Percentiles rank a stretch among this genome's conserved stretches.
Conservation (phyloP, 2,113 vertebrate genomes). For the Macrotus californicus region DNA sequence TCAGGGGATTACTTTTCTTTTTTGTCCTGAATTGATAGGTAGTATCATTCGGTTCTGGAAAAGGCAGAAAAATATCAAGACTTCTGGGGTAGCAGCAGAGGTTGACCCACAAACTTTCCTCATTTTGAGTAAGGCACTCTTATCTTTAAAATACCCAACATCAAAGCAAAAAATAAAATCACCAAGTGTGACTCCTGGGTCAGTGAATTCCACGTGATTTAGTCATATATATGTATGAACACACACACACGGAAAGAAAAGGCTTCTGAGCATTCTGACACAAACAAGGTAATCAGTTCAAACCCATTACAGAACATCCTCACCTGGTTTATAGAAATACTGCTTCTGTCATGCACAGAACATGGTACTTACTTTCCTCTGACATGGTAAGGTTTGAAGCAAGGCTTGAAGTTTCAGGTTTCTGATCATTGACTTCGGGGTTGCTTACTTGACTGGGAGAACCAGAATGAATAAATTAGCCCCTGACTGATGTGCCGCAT, state of each 20-base stretch:
- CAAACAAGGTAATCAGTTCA: neutral
- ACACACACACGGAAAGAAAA: neutral
- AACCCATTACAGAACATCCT: neutral
- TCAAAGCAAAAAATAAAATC: constrained; percentile 32
- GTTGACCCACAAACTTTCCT: neutral
- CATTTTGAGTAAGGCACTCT: constrained; percentile 3
- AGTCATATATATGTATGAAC: neutral
- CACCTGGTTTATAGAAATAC: neutral
- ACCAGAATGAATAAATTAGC: constrained; percentile 61
- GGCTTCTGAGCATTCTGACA: neutral
- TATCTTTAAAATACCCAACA: constrained; percentile 11
- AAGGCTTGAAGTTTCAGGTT: constrained; percentile 81
- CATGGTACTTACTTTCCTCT: constrained; percentile 82
- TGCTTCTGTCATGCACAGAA: neutral
- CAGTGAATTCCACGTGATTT: neutral
- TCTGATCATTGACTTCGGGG: constrained; percentile 79
- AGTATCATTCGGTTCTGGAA: neutral
- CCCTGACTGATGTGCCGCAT: neutral
- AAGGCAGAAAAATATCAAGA: neutral
- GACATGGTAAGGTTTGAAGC: constrained; percentile 81
- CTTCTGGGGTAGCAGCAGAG: neutral
- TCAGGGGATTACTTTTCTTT: neutral
- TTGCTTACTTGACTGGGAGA: constrained; percentile 80
- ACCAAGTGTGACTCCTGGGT: neutral
- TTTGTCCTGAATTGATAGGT: neutral